Percentiles rank a stretch among this genome's conserved stretches.
Conservation (phyloP, 2,797 vertebrate species). For the Hozukius guyotensis region DNA sequence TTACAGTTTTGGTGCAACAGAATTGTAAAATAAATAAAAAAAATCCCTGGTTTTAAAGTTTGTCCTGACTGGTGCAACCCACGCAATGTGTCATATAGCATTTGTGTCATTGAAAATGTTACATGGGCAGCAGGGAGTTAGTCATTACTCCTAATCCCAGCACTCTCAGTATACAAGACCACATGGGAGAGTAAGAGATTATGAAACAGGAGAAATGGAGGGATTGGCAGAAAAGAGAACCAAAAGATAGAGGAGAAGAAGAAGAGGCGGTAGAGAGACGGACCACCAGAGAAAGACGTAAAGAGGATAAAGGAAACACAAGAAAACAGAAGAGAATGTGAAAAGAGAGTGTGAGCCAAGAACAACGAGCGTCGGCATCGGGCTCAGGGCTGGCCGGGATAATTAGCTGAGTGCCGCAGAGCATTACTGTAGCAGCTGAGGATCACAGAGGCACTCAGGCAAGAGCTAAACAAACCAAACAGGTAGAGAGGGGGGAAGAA, state of each 20-base stretch:
- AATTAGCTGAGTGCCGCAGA: constrained; percentile 71
- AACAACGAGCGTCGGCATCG: constrained; percentile 32
- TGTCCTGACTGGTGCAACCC: neutral
- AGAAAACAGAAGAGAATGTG: constrained; percentile 18
- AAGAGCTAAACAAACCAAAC: constrained; percentile 64
- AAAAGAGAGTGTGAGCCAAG: constrained; percentile 22
- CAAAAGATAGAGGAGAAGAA: neutral
- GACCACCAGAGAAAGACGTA: neutral
- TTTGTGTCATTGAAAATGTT: neutral
- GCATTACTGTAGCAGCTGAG: constrained; percentile 61
- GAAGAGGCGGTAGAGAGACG: neutral
- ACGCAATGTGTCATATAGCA: neutral
- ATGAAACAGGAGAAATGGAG: neutral
- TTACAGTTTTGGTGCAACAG: neutral
- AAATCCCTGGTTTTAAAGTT: neutral
- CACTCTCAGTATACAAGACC: neutral
- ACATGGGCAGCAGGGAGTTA: neutral
- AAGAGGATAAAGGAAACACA: constrained; percentile 13
- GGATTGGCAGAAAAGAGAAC: neutral
- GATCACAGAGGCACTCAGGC: constrained; percentile 69
- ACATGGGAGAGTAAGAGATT: neutral
- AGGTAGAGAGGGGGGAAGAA: constrained; percentile 53
- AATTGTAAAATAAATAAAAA: neutral
- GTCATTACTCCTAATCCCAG: constrained; percentile 16
- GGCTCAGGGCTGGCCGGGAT: constrained; percentile 53